A percentile compares a stretch with the other conserved stretches of the same genome.
Conservation (phyloP, 37 sponge, comb jelly and placozoan genomes). For the Mnemiopsis leidyi region DNA sequence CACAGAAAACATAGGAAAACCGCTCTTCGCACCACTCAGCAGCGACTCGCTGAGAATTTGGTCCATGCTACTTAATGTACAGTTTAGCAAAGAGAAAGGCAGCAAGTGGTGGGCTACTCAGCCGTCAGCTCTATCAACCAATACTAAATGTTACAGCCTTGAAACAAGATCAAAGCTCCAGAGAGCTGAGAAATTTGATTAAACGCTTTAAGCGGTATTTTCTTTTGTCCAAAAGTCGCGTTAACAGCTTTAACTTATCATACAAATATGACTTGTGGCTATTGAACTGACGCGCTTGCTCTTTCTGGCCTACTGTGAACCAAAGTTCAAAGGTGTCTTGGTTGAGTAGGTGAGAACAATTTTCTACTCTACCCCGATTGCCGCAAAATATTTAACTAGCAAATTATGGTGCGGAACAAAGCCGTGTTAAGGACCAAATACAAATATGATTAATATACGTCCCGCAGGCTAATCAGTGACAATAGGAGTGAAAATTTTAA, state of each 20-base stretch:
- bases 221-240: constrained; percentile 44
- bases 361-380: constrained; percentile 60
- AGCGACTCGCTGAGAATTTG: not conserved
- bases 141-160: not conserved
- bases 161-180: not conserved
- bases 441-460: constrained; percentile 49
- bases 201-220: constrained; percentile 63
- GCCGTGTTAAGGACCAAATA: constrained; percentile 58
- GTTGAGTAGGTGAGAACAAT: constrained; percentile 55
- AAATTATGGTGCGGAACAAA: constrained; percentile 42
- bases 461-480: not conserved
- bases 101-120: not conserved
- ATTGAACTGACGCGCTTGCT: not conserved
- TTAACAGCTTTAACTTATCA: constrained; percentile 11
- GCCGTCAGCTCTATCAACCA: not conserved
- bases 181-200: constrained; percentile 41
- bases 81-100: not conserved
- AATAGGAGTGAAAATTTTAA: constrained; percentile 64
- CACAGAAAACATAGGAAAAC: not conserved
- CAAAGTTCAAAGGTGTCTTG: constrained; percentile 23
- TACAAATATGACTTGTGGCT: not conserved
- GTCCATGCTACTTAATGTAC: not conserved
- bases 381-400: constrained; percentile 55
- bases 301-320: not conserved
- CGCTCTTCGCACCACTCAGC: not conserved